These are phyloP conservation scores for Bactericera cockerelli DNA, from an alignment of 1,140 invertebrate genomes.

Conservation along the genomic window DNA sequence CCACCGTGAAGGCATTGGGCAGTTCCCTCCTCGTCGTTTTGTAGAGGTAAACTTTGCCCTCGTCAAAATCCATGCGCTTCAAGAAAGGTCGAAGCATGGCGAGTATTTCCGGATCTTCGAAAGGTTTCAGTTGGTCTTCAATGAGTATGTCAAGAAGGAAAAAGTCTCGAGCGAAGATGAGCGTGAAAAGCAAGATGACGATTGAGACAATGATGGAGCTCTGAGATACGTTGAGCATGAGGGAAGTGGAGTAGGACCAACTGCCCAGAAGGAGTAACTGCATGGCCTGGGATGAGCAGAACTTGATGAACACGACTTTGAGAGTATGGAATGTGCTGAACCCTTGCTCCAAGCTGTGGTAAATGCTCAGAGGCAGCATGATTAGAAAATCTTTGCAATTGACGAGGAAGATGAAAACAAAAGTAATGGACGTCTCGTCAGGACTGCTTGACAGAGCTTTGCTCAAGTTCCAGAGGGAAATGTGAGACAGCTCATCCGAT, in stretches of 20 bases:
- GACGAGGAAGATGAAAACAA: background rate
- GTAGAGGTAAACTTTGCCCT: background rate
- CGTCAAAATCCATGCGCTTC: background rate
- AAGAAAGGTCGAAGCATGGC: background rate
- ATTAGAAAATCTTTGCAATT: background rate
- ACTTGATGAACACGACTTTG: background rate
- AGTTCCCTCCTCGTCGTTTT: background rate
- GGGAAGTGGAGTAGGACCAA: background rate
- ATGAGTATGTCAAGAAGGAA: background rate
- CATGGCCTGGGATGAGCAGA: background rate
- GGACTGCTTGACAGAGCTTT: background rate
- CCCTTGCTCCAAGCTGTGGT: background rate
- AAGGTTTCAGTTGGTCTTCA: background rate
- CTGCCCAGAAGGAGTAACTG: background rate
- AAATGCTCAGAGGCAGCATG: background rate
- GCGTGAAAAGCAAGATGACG: background rate
- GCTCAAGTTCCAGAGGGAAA: background rate
- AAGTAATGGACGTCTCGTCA: background rate
- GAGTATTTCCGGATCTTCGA: background rate
- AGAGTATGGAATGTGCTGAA: background rate
- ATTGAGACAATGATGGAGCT: background rate
- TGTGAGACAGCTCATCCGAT: background rate
- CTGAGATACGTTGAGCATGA: background rate
- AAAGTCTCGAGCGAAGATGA: background rate
- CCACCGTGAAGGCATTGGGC: conserved; percentile 6